Conservation (phyloP, 1,140 invertebrate species). For the Riptortus pedestris region DNA sequence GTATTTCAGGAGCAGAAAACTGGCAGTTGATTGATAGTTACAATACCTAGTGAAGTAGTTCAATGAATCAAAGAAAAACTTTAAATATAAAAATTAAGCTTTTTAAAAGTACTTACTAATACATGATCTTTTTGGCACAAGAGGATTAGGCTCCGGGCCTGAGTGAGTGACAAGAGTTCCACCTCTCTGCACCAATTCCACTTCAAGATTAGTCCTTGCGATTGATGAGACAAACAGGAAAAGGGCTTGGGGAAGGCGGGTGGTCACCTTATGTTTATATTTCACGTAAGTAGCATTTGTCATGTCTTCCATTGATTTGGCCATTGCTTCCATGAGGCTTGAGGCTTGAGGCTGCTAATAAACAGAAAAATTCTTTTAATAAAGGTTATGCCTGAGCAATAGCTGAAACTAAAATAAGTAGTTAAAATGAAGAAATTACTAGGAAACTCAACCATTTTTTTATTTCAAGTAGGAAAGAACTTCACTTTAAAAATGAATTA, state of each 20-base stretch:
- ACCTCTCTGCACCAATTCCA: slow-evolving; percentile 77
- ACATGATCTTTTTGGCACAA: slow-evolving; percentile 72
- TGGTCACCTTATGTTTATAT: slow-evolving; percentile 44
- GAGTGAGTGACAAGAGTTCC: slow-evolving; percentile 56
- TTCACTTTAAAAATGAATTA: too few relatives aligned
- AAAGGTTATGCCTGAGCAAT: slow-evolving; percentile 21
- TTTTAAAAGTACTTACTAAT: slow-evolving; percentile 50
- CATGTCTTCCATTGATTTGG: slow-evolving; percentile 87
- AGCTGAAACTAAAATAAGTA: slow-evolving; percentile 17
- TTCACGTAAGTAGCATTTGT: slow-evolving; percentile 63
- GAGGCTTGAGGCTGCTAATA: slow-evolving; percentile 42
- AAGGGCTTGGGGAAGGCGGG: slow-evolving; percentile 55
- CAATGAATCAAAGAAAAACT: too few relatives aligned
- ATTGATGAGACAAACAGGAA: slow-evolving; percentile 85
- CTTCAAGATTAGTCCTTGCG: slow-evolving; percentile 83
- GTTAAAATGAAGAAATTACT: too few relatives aligned
- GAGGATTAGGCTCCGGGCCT: slow-evolving; percentile 40
- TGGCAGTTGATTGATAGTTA: too few relatives aligned
- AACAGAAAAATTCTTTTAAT: slow-evolving; percentile 23
- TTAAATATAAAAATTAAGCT: neutral
- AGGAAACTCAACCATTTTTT: too few relatives aligned
- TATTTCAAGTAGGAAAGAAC: too few relatives aligned
- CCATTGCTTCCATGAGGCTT: slow-evolving; percentile 65
- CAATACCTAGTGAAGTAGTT: too few relatives aligned
- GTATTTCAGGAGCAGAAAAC: too few relatives aligned